Conservation (phyloP, 2,113 vertebrate species). For the Anoura caudifer region DNA sequence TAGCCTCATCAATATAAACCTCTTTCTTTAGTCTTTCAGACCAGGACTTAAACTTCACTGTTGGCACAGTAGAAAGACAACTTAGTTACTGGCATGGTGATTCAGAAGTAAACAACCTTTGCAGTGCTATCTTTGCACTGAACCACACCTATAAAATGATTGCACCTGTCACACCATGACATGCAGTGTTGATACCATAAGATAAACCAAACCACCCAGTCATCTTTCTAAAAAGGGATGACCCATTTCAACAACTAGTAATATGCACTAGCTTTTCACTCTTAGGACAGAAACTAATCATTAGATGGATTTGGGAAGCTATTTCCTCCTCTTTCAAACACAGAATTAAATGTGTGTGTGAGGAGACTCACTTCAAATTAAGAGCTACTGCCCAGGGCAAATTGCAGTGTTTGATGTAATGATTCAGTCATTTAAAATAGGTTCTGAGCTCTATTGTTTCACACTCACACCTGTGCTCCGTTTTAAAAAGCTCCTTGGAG, state of each 20-base stretch:
- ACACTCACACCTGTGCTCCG: slow-evolving; percentile 17
- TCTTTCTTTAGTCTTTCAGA: neutral
- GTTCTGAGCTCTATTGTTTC: neutral
- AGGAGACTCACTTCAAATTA: neutral
- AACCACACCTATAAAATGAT: slow-evolving; percentile 19
- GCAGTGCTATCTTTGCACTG: neutral
- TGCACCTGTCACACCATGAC: slow-evolving; percentile 38
- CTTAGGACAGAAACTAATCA: neutral
- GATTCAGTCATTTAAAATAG: slow-evolving; percentile 33
- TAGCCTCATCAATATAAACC: neutral
- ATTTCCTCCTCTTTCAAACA: neutral
- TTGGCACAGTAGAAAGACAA: neutral
- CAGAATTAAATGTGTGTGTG: neutral
- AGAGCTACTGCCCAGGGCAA: neutral
- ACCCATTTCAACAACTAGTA: neutral
- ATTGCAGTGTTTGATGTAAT: neutral
- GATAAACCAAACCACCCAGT: neutral
- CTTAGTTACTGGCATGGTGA: neutral
- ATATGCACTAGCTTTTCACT: neutral
- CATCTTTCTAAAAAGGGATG: slow-evolving; percentile 48
- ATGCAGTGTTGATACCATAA: neutral
- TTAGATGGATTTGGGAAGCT: neutral
- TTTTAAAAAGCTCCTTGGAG: neutral
- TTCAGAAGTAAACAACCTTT: neutral
- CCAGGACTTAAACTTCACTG: neutral